Base-by-base conservation (phyloP, 1,140 invertebrate species). In the Nasonia vitripennis region DNA sequence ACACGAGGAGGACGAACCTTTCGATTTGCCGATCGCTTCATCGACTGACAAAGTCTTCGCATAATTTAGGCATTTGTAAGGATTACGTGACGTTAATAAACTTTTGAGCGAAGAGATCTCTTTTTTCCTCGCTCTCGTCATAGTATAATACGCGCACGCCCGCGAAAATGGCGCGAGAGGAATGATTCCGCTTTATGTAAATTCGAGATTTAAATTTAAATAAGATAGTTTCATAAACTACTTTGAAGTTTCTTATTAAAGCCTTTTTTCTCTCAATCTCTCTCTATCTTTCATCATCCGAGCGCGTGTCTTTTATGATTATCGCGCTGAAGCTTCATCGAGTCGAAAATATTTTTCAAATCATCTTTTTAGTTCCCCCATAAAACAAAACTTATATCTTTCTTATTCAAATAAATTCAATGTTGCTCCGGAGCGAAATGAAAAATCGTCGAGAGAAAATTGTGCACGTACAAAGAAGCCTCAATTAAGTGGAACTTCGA, bases 231-330 rank as follows among this genome's bases (percentile, higher is more conserved):
- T 81, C 79, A 85, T 85, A 85, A 81, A 85, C 75, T 85, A 85
- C 79, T 85, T 85, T 81, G 84, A 85, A 85, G 80, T 81, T 81
- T 85, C 84, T 85, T 85, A 85, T 85, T 85, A 81, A 85, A 81
- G 34, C 41, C 27, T 85, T n/a, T 31, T 77, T 71, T 78, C 45
- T 78, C 67, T 71, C 68, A 5, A 14, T 79, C 78, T 37, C 31
- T 7, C 11, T 67, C 51, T 17, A 27, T 27, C 51, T 23, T 5
- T 23, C 51, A 20, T 62, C 55, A 7, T n/a, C 17, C 7, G 14
- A 20, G 55, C 55, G 55, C n/a, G 55, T 62, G 34, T 37, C 51
- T 78, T 71, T 86, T 82, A 83, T 62, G 80, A 86, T 86, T 78
- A 78, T 82, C 68, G 67, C 31, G 78, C 55, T 37, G 71, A 4